Base-by-base conservation (phyloP, 2,113 vertebrate genomes). In the Onychorhynchus coronatus region DNA sequence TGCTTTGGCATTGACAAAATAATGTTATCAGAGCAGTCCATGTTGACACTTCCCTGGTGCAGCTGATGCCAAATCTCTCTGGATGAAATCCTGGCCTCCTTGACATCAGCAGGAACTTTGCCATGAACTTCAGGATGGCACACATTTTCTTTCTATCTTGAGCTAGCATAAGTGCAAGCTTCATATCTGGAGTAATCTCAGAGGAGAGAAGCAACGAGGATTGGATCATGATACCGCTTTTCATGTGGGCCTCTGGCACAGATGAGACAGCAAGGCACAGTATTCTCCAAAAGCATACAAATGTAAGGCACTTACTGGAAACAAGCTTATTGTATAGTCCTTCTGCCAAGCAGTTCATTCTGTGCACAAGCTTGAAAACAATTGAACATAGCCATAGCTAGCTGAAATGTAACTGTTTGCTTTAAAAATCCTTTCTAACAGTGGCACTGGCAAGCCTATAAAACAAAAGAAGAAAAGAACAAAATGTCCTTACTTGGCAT, bases 1-100 rank as follows among this genome's bases (percentile, higher is more conserved):
- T 77, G 61, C 56, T 94, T 91, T 96, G 92, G 85, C 88, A 93
- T 5, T 75, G 75, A 63, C n/a, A 86, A 87, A 94, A 65, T 74
- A 77, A 93, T 71, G 47, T 85, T 90, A 84, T 88, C 35, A 3
- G 72, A 84, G 56, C 52, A 81, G 76, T 73, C 37, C 79, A 42
- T 75, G 58, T 71, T 91, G 73, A 94, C 9, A 8, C 35, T 83
- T 90, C 61, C 44, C 14, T 3, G 1, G 41, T 33, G 67, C 65
- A 93, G 47, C 44, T 1, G 4, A 47, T 81, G 88, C 85, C 95
- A 96, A 75, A 81, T 84, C 44, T 72, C 35, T 61, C 24, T 52
- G 76, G 82, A 65, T 93, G 61, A 86, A 96, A 91, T 91, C 49
- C 79, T 77, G 75, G 27, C 56, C 67, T 56, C 50, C 61, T 75